Base-by-base conservation (phyloP, 2,888 invertebrate species). In the Eurois occulta region DNA sequence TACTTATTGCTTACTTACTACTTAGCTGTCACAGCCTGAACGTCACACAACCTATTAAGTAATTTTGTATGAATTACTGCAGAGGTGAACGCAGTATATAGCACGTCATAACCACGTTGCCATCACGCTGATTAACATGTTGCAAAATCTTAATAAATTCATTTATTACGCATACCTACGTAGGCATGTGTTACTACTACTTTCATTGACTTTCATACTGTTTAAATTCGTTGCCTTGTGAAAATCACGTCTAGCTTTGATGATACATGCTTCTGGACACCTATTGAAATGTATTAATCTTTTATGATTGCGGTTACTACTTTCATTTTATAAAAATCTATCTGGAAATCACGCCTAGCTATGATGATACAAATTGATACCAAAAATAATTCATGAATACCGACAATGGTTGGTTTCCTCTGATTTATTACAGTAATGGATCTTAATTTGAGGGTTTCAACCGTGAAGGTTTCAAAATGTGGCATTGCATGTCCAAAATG, bases 71-170 rank as follows among this genome's bases (percentile, higher is more conserved):
- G 74, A 62, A 81, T 71, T 71, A 67, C 60, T 60, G 28, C n/a
- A 60, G 5, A 66, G 77, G 82, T 81, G 82, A 81, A 65, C 13
- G 0, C 21, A 72, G 82, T 77, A 48, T 60, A 72, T 21, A 52
- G 2, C 18, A 67, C 81, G 77, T 73, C 77, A 62, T 13, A 16
- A 66, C 8, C 64, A 69, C 69, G 82, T n/a, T n/a, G 18, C 46
- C 41, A 72, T 38, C 67, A 75, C 62, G 80, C 35, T 5, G 21
- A 35, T 69, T 32, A 35, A 69, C 41, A 38, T 69, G 38, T 77
- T 77, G 69, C 66, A 35, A 71, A 82, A 77, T 64, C 28, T 60
- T 32, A 69, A 58, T 66, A 41, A 21, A 66, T 79, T 24, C 8
- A 55, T 73, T 74, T 38, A 38, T 28, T 80, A 43, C 5, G 35